phyloP scores from a whole-genome alignment of 2,797 vertebrate genomes.

The Amblyopsis hoosieri region DNA sequence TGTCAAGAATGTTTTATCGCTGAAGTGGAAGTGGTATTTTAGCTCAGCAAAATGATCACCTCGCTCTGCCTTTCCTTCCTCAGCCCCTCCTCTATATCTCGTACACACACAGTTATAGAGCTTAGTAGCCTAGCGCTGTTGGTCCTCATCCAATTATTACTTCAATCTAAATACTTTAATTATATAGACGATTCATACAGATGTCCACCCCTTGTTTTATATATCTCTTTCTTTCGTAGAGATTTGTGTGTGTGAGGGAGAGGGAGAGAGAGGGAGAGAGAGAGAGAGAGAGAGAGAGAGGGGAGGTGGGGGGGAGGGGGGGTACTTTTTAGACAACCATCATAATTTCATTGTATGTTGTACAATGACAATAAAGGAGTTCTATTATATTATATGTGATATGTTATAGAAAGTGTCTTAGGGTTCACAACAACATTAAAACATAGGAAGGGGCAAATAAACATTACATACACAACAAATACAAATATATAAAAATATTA shows the following conservation, averaged over 20 bases:
- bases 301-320: no score
- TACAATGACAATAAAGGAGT: not conserved
- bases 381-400: not conserved
- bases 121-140: constrained; percentile 22
- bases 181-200: constrained; percentile 36
- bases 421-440: no score
- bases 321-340: no score
- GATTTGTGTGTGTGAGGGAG: no score
- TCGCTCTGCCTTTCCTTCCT: constrained; percentile 14
- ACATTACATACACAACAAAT: no score
- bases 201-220: constrained; percentile 5
- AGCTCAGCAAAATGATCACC: constrained; percentile 42
- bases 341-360: not conserved
- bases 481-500: no score
- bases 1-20: no score
- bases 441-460: no score
- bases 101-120: constrained; percentile 23
- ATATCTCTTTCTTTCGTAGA: not conserved
- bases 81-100: constrained; percentile 14
- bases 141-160: constrained; percentile 44
- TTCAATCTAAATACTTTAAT: constrained; percentile 48
- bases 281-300: not conserved
- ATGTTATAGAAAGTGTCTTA: no score
- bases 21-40: constrained; percentile 29
- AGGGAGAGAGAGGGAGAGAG: no score